phyloP scores from a whole-genome alignment of 2,797 vertebrate species.

The Eutrigla gurnardus region DNA sequence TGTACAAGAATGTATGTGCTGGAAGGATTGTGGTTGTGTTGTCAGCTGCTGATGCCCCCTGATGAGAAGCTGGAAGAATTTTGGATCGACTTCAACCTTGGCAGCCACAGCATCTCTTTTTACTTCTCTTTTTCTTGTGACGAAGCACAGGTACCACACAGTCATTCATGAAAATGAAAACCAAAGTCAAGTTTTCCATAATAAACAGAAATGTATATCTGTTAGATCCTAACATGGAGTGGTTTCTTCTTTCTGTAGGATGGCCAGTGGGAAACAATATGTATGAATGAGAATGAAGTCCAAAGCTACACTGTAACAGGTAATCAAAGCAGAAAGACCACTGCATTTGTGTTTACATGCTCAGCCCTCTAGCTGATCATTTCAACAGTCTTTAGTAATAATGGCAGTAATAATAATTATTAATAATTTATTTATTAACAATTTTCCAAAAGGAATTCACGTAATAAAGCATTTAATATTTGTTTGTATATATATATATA shows the following conservation, averaged over 20 bases:
- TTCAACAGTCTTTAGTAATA: background rate
- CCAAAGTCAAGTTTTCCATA: background rate
- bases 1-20: slow-evolving; percentile 6
- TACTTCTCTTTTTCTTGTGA: slow-evolving; percentile 88
- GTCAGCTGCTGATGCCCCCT: slow-evolving; percentile 90
- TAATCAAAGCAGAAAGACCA: slow-evolving; percentile 66
- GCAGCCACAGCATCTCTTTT: slow-evolving; percentile 93
- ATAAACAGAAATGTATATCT: background rate
- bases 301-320: slow-evolving; percentile 89
- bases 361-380: background rate
- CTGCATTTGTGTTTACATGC: background rate
- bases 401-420: no score
- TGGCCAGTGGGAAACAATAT: slow-evolving; percentile 92
- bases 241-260: slow-evolving; percentile 76
- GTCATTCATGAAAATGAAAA: background rate
- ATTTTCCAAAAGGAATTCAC: no score
- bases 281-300: slow-evolving; percentile 89
- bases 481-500: no score
- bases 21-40: slow-evolving; percentile 51
- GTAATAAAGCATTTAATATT: no score
- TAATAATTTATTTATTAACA: no score
- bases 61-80: slow-evolving; percentile 96
- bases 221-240: background rate
- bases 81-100: slow-evolving; percentile 97
- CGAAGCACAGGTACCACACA: slow-evolving; percentile 74